phyloP scores from a whole-genome alignment of 1,140 invertebrate genomes.

The Drosophila lowei region DNA sequence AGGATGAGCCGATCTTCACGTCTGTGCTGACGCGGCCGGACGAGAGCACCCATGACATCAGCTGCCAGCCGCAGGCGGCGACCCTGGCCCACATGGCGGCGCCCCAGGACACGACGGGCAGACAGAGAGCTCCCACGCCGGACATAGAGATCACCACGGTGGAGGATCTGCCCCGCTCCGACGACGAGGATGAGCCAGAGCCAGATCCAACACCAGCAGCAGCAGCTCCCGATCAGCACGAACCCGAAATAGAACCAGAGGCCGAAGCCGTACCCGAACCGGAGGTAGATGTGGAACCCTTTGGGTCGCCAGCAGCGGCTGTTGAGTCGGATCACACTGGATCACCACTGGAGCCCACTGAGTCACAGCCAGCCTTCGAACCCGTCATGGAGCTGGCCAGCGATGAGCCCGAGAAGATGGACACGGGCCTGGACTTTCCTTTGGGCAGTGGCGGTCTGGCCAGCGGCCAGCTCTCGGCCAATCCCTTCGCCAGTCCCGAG shows the following conservation, averaged over 20 bases:
- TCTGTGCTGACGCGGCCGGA: slow-evolving; percentile 73
- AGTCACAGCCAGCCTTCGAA: slow-evolving; percentile 25
- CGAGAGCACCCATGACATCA: slow-evolving; percentile 79
- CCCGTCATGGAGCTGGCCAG: background rate
- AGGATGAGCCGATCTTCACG: slow-evolving; percentile 70
- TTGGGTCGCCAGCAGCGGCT: background rate
- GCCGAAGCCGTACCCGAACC: slow-evolving; percentile 15
- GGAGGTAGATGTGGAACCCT: slow-evolving; percentile 2
- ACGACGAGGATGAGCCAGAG: slow-evolving; percentile 78
- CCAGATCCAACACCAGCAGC: background rate
- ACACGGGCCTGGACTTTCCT: slow-evolving; percentile 77
- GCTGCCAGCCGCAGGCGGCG: slow-evolving; percentile 74
- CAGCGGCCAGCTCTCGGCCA: slow-evolving; percentile 77
- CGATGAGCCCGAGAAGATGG: slow-evolving; percentile 73
- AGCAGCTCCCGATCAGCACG: slow-evolving; percentile 1
- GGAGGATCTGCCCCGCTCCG: slow-evolving; percentile 77
- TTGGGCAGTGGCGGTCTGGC: slow-evolving; percentile 41
- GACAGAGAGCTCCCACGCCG: slow-evolving; percentile 73
- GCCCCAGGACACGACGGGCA: slow-evolving; percentile 41
- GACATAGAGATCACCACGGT: slow-evolving; percentile 82
- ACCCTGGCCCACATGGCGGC: slow-evolving; percentile 46
- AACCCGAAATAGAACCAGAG: slow-evolving; percentile 1
- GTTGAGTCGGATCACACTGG: slow-evolving; percentile 59
- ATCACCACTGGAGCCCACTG: slow-evolving; percentile 48
- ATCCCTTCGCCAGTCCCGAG: slow-evolving; percentile 84